These are phyloP conservation scores for Drosophila nannoptera DNA, from an alignment of 1,140 invertebrate genomes.

Conservation along the genomic window DNA sequence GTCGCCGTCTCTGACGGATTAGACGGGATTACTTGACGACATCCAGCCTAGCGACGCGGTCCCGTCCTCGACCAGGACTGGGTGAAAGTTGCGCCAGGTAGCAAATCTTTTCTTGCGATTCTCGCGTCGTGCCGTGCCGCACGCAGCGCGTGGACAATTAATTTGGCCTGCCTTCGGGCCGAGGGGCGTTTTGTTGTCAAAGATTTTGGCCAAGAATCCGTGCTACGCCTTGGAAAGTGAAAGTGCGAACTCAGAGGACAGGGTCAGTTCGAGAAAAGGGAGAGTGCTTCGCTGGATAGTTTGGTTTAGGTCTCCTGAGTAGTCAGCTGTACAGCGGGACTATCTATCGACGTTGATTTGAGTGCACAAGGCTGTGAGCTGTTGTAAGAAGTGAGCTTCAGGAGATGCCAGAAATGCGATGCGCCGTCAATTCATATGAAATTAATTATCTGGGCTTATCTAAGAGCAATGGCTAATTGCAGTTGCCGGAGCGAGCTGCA, in stretches of 20 bases:
- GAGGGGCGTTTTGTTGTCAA: slow-evolving; percentile 29
- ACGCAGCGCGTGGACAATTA: slow-evolving; percentile 30
- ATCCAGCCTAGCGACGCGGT: neutral
- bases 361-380: slow-evolving; percentile 22
- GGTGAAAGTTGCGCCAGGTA: slow-evolving; percentile 64
- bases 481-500: slow-evolving; percentile 28
- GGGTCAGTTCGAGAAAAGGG: slow-evolving; percentile 3
- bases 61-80: neutral
- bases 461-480: slow-evolving; percentile 51
- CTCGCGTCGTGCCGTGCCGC: slow-evolving; percentile 26
- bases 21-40: slow-evolving; percentile 52
- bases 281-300: neutral
- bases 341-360: neutral
- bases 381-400: slow-evolving; percentile 31
- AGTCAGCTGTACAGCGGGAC: neutral
- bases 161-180: neutral
- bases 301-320: neutral
- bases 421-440: slow-evolving; percentile 58
- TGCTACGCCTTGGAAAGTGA: slow-evolving; percentile 21
- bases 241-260: slow-evolving; percentile 8
- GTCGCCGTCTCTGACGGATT: slow-evolving; percentile 59
- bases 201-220: slow-evolving; percentile 17
- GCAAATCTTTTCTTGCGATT: slow-evolving; percentile 23
- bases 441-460: slow-evolving; percentile 69
- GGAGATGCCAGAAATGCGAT: slow-evolving; percentile 44